phyloP scores from a whole-genome alignment of 2,888 invertebrate genomes.

The Chrysopilus asiliformis region DNA sequence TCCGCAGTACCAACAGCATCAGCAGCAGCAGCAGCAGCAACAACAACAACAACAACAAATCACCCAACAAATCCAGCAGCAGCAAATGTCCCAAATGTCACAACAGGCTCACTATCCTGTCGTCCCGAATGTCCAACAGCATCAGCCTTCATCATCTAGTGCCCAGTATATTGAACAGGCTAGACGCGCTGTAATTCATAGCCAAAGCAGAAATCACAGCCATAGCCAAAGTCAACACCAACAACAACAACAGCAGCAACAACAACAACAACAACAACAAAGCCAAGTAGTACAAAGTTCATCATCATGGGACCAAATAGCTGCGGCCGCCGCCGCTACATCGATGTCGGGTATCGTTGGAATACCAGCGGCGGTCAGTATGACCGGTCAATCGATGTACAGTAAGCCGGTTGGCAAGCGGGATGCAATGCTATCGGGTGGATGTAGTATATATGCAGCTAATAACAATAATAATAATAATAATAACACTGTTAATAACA shows the following conservation, averaged over 20 bases:
- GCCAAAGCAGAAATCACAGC: constrained; percentile 16
- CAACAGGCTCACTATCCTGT: constrained; percentile 31
- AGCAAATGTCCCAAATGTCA: constrained; percentile 32
- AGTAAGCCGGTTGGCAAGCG: constrained; percentile 28
- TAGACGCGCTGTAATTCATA: constrained; percentile 13
- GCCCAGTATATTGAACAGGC: constrained; percentile 17
- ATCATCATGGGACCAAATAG: constrained; percentile 29
- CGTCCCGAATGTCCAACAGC: constrained; percentile 20
- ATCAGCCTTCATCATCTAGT: constrained; percentile 19
- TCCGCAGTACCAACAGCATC: constrained; percentile 23
- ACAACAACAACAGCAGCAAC: constrained; percentile 16
- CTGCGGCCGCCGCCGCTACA: constrained; percentile 27
- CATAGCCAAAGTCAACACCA: constrained; percentile 6
- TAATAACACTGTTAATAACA: constrained; percentile 16
- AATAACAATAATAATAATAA: constrained; percentile 22
- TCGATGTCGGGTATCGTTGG: constrained; percentile 18
- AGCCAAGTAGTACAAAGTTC: constrained; percentile 22
- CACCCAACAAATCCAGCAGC: constrained; percentile 22
- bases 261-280: constrained; percentile 20
- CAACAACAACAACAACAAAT: constrained; percentile 17
- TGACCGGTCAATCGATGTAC: constrained; percentile 15
- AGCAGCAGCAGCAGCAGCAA: constrained; percentile 13
- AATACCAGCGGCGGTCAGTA: constrained; percentile 8
- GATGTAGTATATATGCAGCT: constrained; percentile 17
- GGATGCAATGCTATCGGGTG: constrained; percentile 37